Evolutionary conservation across 2,888 invertebrate genomes (phyloP).

Genomic region (Drosophila testacea): DNA sequence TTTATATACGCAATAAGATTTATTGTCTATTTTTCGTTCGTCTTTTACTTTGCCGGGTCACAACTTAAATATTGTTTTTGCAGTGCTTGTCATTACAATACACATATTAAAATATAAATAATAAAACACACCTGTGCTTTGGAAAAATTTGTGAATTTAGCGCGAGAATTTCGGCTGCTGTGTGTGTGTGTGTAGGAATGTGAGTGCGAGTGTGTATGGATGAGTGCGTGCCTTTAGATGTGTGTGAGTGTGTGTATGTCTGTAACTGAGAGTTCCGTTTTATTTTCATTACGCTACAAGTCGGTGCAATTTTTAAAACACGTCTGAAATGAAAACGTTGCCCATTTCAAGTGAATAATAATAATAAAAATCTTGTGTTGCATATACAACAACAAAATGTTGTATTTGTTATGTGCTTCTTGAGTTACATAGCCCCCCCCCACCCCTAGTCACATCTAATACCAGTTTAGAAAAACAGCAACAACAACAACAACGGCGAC

Average conservation of each 20-base stretch:
- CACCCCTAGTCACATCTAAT: constrained; percentile 35
- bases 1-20: neutral
- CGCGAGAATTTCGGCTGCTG: constrained; percentile 39
- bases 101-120: constrained; percentile 19
- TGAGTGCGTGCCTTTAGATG: constrained; percentile 19
- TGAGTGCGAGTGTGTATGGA: constrained; percentile 19
- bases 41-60: constrained; percentile 19
- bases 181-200: constrained; percentile 6
- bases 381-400: constrained; percentile 26
- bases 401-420: constrained; percentile 38
- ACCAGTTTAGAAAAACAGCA: constrained; percentile 51
- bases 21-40: neutral
- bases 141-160: constrained; percentile 44
- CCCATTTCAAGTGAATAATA: constrained; percentile 58
- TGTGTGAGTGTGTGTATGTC: constrained; percentile 22
- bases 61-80: constrained; percentile 33
- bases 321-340: constrained; percentile 37
- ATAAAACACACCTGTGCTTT: constrained; percentile 46
- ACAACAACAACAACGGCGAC: constrained; percentile 24
- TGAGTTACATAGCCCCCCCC: constrained; percentile 39
- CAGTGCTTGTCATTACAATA: constrained; percentile 22
- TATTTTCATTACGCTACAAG: constrained; percentile 20
- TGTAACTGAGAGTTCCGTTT: constrained; percentile 45
- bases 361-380: constrained; percentile 24
- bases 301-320: constrained; percentile 40